Evolutionary conservation across 2,888 invertebrate genomes (phyloP).

Genomic region (Tachystola acroxantha): DNA sequence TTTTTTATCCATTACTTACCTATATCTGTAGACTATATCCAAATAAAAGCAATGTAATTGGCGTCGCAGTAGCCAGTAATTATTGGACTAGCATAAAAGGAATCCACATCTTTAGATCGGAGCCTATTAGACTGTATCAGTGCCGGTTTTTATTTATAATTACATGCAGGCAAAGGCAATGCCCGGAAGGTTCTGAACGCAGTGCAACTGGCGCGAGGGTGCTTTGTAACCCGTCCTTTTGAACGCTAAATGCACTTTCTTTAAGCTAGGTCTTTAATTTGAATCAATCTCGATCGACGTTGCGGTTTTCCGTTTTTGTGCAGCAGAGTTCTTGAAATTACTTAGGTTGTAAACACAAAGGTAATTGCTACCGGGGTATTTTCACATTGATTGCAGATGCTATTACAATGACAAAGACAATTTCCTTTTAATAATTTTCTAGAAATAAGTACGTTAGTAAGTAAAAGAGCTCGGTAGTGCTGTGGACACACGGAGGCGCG

Average conservation of each 20-base stretch:
- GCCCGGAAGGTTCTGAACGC: conserved; percentile 38
- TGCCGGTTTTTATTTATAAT: conserved; percentile 46
- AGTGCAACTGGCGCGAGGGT: conserved; percentile 39
- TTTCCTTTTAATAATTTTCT: too few relatives aligned
- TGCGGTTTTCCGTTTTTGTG: conserved; percentile 41
- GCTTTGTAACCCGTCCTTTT: conserved; percentile 38
- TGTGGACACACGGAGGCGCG: too few relatives aligned
- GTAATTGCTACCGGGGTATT: background rate
- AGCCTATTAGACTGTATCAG: conserved; percentile 28
- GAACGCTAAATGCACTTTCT: conserved; percentile 39
- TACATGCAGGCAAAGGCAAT: conserved; percentile 37
- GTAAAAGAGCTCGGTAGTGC: too few relatives aligned
- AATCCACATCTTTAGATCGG: conserved; percentile 11
- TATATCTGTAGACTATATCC: too few relatives aligned
- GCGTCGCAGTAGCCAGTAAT: conserved; percentile 15
- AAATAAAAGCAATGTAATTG: background rate
- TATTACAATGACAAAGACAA: background rate
- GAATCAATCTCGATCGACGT: conserved; percentile 38
- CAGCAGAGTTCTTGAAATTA: conserved; percentile 3
- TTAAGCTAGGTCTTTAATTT: conserved; percentile 43
- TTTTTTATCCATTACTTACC: too few relatives aligned
- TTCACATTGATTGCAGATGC: background rate
- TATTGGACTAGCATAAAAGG: conserved; percentile 17
- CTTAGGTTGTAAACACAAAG: conserved; percentile 6
- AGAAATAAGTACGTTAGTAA: too few relatives aligned